Evolutionary conservation across 2,113 vertebrate species (phyloP).

Genomic region (Uria aalge): DNA sequence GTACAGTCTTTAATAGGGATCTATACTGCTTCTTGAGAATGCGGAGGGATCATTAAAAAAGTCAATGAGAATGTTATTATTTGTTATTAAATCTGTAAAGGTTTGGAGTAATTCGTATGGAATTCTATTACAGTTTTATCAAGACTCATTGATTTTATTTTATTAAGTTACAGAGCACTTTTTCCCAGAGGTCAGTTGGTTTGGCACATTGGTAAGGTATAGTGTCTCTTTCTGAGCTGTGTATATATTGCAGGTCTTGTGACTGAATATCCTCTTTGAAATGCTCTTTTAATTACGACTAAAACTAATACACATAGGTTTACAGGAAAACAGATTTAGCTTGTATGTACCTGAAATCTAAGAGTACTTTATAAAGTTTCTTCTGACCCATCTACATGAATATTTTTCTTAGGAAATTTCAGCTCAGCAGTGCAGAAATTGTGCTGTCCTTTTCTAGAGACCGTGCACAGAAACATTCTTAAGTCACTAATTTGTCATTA

Average conservation of each 20-base stretch:
- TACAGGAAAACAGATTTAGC: neutral
- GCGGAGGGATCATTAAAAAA: neutral
- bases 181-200: neutral
- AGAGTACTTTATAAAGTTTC: neutral
- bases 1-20: neutral
- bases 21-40: neutral
- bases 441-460: neutral
- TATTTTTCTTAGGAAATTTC: neutral
- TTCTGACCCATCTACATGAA: neutral
- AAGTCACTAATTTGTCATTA: neutral
- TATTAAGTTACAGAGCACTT: slow-evolving; percentile 12
- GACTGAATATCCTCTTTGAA: neutral
- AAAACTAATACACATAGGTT: neutral
- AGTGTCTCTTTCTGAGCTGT: neutral
- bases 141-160: slow-evolving; percentile 8
- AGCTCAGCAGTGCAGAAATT: neutral
- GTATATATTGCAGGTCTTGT: neutral
- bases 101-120: neutral
- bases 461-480: neutral
- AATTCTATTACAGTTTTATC: slow-evolving; percentile 38
- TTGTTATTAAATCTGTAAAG: slow-evolving; percentile 46
- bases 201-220: neutral
- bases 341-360: neutral
- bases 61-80: slow-evolving; percentile 40
- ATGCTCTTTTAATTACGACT: neutral